Evolutionary conservation across 2,797 vertebrate genomes (phyloP).

Genomic region (Anguilla pacifica): DNA sequence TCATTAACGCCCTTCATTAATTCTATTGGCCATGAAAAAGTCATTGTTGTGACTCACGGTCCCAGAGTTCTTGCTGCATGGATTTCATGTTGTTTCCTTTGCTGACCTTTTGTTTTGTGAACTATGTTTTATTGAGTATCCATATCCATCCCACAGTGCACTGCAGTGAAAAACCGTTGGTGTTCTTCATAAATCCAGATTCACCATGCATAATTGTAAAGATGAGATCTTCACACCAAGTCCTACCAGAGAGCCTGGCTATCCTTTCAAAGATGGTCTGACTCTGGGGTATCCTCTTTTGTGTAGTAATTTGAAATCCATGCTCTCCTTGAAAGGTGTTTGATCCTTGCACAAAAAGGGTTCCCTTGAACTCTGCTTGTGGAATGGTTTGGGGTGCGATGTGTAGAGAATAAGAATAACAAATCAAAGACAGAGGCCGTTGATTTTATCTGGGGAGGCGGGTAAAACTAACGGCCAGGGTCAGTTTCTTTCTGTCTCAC

Average conservation of each 20-base stretch:
- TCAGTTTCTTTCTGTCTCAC: neutral
- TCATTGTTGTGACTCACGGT: no score
- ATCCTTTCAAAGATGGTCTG: neutral
- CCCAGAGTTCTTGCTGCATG: neutral
- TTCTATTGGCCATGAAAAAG: no score
- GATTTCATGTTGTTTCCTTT: neutral
- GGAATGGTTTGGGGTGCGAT: neutral
- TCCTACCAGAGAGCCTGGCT: neutral
- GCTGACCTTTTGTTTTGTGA: neutral
- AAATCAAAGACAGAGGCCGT: neutral
- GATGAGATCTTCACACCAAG: neutral
- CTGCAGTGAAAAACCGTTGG: neutral
- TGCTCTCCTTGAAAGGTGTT: neutral
- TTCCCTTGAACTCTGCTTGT: neutral
- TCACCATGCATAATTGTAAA: neutral
- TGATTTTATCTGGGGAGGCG: neutral
- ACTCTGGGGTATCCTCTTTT: neutral
- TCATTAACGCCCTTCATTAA: no score
- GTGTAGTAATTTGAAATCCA: neutral
- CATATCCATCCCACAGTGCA: neutral
- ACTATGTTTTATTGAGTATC: neutral
- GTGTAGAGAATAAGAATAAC: neutral
- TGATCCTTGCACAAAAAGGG: neutral
- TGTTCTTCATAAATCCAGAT: neutral
- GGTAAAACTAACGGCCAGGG: neutral